phyloP scores from a whole-genome alignment of 2,113 vertebrate genomes.

The Chloropsis hardwickii region DNA sequence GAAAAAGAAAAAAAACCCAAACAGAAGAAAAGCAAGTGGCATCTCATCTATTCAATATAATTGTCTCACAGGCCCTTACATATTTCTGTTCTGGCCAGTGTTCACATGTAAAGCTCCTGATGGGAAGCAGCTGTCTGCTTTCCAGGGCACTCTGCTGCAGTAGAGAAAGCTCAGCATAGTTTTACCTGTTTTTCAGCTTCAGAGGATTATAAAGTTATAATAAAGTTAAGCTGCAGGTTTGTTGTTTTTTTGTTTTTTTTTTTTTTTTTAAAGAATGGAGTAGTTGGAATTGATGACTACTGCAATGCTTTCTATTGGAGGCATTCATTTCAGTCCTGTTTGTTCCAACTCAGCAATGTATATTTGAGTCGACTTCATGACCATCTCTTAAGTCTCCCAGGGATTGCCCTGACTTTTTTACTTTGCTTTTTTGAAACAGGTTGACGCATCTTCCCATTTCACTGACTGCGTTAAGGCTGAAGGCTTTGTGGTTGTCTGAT shows the following conservation, averaged over 20 bases:
- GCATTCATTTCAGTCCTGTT: background rate
- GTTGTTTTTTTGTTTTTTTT: fast-evolving
- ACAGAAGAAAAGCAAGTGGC: background rate
- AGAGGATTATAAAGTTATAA: background rate
- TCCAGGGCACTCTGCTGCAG: background rate
- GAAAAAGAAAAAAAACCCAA: too few species aligned
- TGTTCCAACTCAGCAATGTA: background rate
- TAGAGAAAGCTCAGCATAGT: background rate
- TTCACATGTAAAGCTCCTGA: background rate
- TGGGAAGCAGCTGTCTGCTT: background rate
- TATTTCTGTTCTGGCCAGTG: background rate
- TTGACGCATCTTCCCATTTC: conserved; percentile 87
- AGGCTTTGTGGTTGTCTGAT: conserved; percentile 96
- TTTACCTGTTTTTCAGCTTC: background rate
- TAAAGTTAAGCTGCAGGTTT: background rate
- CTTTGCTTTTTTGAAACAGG: conserved; percentile 67
- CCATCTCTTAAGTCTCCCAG: background rate
- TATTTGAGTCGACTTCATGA: background rate
- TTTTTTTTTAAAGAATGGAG: background rate
- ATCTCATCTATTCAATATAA: background rate
- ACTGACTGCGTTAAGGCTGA: conserved; percentile 87
- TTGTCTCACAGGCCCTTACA: background rate
- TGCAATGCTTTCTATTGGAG: background rate
- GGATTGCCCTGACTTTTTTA: background rate
- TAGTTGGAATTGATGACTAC: background rate